These are phyloP conservation scores for Drosophila mauritiana DNA, from an alignment of 1,140 invertebrate species.

Conservation along the genomic window DNA sequence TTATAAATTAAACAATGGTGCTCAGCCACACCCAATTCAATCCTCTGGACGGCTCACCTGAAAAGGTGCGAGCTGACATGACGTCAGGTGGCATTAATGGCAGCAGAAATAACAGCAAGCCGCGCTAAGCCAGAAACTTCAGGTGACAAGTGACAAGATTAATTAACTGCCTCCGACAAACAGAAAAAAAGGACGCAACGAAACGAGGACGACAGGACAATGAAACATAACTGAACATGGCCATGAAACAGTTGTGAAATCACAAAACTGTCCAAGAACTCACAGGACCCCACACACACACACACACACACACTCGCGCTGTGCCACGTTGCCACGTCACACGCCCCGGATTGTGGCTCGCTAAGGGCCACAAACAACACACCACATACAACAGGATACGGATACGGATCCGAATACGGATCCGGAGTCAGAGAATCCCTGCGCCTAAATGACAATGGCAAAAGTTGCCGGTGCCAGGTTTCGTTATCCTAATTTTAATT, in stretches of 20 bases:
- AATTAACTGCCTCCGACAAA: slow-evolving; percentile 63
- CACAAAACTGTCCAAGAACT: slow-evolving; percentile 40
- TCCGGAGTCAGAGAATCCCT: slow-evolving; percentile 40
- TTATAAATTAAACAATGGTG: slow-evolving; percentile 47
- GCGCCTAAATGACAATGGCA: slow-evolving; percentile 55
- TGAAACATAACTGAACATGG: slow-evolving; percentile 44
- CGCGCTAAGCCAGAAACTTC: slow-evolving; percentile 56
- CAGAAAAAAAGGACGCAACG: slow-evolving; percentile 10
- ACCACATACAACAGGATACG: background rate
- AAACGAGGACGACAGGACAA: slow-evolving; percentile 23
- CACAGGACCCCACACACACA: background rate
- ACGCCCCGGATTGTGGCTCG: slow-evolving; percentile 8
- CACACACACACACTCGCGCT: slow-evolving; percentile 2
- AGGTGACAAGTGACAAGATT: slow-evolving; percentile 75
- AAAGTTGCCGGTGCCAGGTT: slow-evolving; percentile 31
- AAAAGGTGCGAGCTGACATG: slow-evolving; percentile 55
- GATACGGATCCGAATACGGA: no score
- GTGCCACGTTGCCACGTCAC: slow-evolving; percentile 25
- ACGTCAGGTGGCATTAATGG: slow-evolving; percentile 64
- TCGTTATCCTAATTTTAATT: slow-evolving; percentile 69
- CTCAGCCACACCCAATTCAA: slow-evolving; percentile 16
- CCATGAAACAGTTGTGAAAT: slow-evolving; percentile 51
- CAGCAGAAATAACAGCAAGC: slow-evolving; percentile 25
- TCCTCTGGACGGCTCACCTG: slow-evolving; percentile 9
- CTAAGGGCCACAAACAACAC: background rate